Evolutionary conservation across 2,113 vertebrate genomes (phyloP), one percentile per base, ranked within the genome.

Genomic region (Daphoenositta chrysoptera): DNA sequence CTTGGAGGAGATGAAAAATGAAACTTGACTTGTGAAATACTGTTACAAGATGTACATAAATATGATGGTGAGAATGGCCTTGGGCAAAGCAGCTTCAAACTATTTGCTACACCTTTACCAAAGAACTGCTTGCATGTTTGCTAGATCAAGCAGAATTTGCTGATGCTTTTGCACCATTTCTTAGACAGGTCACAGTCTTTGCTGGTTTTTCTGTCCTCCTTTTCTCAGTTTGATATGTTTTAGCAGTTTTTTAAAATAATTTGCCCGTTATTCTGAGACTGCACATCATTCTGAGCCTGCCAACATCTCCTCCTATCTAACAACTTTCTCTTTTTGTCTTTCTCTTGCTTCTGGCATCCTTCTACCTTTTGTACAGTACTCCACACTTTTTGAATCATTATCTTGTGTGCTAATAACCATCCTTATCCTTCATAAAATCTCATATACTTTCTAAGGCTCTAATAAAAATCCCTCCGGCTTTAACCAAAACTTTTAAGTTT

Each of bases 311-410:
- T 71, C 33, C 42, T 48, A 30, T 58, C 51, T 83, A 71, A 57
- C 35, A 57, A 13, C 42, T 91, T 85, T 57, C 30, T 87, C 53
- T 69, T 91, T 87, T 95, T 66, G 86, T 80, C 78, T 79, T 72
- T 77, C 24, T 83, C 35, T 95, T 87, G 68, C 90, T 94, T 70
- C 82, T 94, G 85, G 87, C 93, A 83, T 58, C 22, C 35, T 87
- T 79, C 28, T 86, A 33, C 71, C 50, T 91, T 94, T 94, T 81
- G 44, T 63, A 42, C 47, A 76, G 22, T 20, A 22, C 13, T 72
- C 13, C 26, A 82, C 30, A 5, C 15, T 79, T 89, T 66, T 57
- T 4, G 7, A 91, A 54, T 65, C 3, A 1, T 83, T 76, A 53
- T 90, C 79, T 90, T 66, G 19, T 83, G 50, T 88, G 42, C 10